Evolutionary conservation across 2,888 invertebrate species (phyloP), one percentile per base, ranked within the genome.

Genomic region (Sceliomorpha sp.): DNA sequence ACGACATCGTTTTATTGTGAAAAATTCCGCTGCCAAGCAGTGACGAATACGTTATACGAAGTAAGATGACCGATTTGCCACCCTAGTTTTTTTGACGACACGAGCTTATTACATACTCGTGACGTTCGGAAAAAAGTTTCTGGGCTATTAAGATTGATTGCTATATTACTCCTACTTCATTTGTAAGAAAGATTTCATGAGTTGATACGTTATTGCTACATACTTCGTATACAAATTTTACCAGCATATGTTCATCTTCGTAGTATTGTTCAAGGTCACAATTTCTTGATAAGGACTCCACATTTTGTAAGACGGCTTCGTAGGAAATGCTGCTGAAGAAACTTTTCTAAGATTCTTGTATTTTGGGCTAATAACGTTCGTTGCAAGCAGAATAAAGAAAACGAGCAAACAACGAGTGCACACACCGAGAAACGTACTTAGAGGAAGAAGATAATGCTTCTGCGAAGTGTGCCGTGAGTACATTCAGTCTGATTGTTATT

Each of bases 351-450:
- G 50, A 26, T 39, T 45, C 51, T 45, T 37, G 42, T 36, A 67
- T 27, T 20, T 76, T 74, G 75, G 75, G 72, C 71, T 75, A 66
- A 71, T 76, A 76, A 75, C 10, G 10, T 31, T 31, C 31, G 9
- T 31, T 72, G 76, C 72, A 67, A 68, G 32, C 32, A 26, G 63
- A 34, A 36, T 45, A 48, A 50, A 55, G 53, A 42, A 73, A 62
- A 70, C 68, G 72, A 73, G 72, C 66, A 64, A 64, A 60, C 55
- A 68, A 31, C n/a, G n/a, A n/a, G n/a, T n/a, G n/a, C 45, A 64
- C 31, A 9, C 14, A 20, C 17, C 45, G 40, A 59, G 27, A 29
- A 40, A 15, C 20, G 44, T 31, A 12, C 10, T 2, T 7, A 29
- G 9, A 24, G 24, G 39, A 60, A 44, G 47, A 34, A 50, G 45